phyloP scores from a whole-genome alignment of 2,113 vertebrate species.

The Ammodytes dubius region DNA sequence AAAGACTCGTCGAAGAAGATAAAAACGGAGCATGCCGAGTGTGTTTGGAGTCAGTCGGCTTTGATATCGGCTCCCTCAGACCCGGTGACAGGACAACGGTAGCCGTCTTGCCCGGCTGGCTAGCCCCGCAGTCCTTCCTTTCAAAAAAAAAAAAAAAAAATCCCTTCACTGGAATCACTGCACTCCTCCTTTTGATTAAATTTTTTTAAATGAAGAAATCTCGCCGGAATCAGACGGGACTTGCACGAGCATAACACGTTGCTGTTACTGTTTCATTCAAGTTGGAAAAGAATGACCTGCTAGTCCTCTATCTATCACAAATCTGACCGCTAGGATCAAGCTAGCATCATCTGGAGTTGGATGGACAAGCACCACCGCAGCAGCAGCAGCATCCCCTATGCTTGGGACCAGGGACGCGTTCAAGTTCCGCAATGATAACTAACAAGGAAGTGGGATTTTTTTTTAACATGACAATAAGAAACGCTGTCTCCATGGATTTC shows the following conservation, averaged over 20 bases:
- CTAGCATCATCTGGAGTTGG: constrained; percentile 67
- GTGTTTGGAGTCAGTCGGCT: constrained; percentile 31
- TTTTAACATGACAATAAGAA: constrained; percentile 48
- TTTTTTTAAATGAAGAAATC: constrained; percentile 6
- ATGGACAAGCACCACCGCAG: constrained; percentile 39
- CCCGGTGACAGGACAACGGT: constrained; percentile 49
- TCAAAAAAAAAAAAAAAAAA: constrained; percentile 26
- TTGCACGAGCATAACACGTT: background rate
- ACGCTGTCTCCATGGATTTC: background rate
- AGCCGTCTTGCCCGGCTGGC: constrained; percentile 63
- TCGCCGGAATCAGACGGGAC: background rate
- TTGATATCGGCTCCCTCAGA: constrained; percentile 17
- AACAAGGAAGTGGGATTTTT: constrained; percentile 25
- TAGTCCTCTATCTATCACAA: constrained; percentile 26
- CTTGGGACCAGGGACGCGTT: constrained; percentile 23
- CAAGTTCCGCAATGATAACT: constrained; percentile 54
- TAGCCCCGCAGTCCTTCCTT: constrained; percentile 59
- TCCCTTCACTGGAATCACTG: constrained; percentile 51
- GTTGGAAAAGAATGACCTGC: constrained; percentile 3
- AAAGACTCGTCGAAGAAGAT: background rate
- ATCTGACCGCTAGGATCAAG: constrained; percentile 64
- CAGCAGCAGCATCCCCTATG: constrained; percentile 44
- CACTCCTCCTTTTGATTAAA: background rate
- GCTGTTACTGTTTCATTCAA: background rate
- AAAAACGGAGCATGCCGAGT: background rate